Percentiles rank a stretch among this genome's conserved stretches.
Conservation (phyloP, 2,113 vertebrate genomes). For the Bolborhynchus lineola region DNA sequence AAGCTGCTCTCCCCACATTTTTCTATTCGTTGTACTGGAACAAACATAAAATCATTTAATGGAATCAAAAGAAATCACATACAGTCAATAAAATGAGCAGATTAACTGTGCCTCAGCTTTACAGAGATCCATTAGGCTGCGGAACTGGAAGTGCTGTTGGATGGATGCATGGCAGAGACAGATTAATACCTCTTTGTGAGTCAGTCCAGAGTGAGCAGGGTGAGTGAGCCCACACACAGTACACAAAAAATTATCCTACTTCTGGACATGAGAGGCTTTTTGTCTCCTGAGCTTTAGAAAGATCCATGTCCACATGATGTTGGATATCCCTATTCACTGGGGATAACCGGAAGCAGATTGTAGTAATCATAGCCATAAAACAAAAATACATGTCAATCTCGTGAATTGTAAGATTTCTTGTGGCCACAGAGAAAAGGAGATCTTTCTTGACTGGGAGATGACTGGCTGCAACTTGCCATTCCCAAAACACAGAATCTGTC, state of each 20-base stretch:
- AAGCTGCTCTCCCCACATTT: slow-evolving; percentile 83
- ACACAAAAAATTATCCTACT: background rate
- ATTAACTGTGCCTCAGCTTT: background rate
- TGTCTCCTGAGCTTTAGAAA: background rate
- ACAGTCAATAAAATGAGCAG: slow-evolving; percentile 2
- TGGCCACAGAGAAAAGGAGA: background rate
- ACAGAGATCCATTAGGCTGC: background rate
- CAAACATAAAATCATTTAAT: slow-evolving; percentile 51
- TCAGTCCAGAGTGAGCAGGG: background rate
- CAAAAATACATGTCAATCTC: background rate
- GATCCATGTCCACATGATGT: background rate
- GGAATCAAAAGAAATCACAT: background rate
- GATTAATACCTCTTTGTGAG: background rate
- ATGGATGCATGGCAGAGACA: background rate
- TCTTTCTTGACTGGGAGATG: background rate
- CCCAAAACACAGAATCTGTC: background rate
- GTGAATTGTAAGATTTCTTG: background rate
- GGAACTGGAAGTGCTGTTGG: background rate
- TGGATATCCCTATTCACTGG: background rate
- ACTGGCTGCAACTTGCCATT: background rate
- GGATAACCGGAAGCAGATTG: background rate
- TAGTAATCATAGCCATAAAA: background rate
- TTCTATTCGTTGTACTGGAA: slow-evolving; percentile 81
- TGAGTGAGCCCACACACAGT: background rate
- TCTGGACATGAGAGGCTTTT: background rate